Evolutionary conservation across 2,797 vertebrate genomes (phyloP).

Genomic region (Gallinago nigripennis): DNA sequence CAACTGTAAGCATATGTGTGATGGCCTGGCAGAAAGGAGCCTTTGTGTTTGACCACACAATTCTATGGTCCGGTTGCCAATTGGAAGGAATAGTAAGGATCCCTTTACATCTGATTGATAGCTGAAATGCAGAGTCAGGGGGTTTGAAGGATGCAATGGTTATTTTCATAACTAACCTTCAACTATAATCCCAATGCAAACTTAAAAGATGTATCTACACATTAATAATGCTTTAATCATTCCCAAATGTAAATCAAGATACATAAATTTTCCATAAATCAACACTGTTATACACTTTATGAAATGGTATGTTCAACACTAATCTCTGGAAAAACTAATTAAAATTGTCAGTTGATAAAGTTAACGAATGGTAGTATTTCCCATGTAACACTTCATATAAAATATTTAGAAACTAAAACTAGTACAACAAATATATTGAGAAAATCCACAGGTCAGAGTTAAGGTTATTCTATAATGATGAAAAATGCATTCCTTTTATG

Average conservation of each 20-base stretch:
- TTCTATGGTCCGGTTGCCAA: not conserved
- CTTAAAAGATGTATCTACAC: conserved; percentile 57
- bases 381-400: conserved; percentile 1
- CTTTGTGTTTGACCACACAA: not conserved
- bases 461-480: conserved; percentile 36
- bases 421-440: conserved; percentile 28
- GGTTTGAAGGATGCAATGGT: not conserved
- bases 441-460: conserved; percentile 43
- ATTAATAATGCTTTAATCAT: conserved; percentile 67
- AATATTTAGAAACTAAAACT: conserved; percentile 48
- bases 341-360: conserved; percentile 59
- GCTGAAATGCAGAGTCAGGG: not conserved
- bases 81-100: not conserved
- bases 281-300: conserved; percentile 5
- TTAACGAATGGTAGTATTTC: not conserved
- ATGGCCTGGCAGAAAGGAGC: not conserved
- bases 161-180: conserved; percentile 48
- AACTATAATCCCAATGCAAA: conserved; percentile 22
- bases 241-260: conserved; percentile 54
- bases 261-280: conserved; percentile 60
- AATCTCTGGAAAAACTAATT: conserved; percentile 43
- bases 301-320: conserved; percentile 17
- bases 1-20: not conserved
- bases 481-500: conserved; percentile 52
- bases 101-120: not conserved